Conservation (phyloP, 2,888 invertebrate species). For the Alcis repandata region DNA sequence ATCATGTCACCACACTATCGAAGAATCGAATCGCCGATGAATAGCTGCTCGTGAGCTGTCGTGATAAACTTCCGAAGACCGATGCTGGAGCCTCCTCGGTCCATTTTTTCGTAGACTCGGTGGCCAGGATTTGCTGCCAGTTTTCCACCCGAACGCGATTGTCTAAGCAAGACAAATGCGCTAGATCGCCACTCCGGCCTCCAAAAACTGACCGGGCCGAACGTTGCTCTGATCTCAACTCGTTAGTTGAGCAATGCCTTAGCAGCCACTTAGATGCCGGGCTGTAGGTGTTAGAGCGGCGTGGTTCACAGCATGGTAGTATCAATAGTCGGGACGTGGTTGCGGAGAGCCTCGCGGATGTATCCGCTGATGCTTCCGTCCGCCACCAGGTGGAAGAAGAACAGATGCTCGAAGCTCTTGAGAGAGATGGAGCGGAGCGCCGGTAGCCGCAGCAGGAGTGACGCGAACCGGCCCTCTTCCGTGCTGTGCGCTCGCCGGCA, state of each 20-base stretch:
- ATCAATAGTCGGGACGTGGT: constrained; percentile 87
- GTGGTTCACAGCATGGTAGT: constrained; percentile 62
- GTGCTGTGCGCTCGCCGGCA: constrained; percentile 94
- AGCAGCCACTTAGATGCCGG: not conserved
- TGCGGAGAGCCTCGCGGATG: constrained; percentile 91
- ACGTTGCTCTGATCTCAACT: constrained; percentile 1
- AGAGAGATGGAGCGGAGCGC: constrained; percentile 96
- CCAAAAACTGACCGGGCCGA: not conserved
- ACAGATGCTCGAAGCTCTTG: constrained; percentile 97
- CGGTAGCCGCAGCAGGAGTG: constrained; percentile 95
- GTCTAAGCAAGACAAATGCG: not conserved
- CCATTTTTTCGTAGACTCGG: not conserved
- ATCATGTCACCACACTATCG: constrained; percentile 17
- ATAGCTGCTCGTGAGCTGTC: constrained; percentile 11
- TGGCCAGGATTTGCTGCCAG: not conserved
- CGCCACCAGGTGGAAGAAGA: constrained; percentile 96
- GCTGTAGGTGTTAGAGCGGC: not conserved
- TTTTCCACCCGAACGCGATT: too few species aligned
- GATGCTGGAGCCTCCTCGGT: not conserved
- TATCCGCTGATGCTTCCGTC: constrained; percentile 95
- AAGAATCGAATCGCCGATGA: constrained; percentile 4
- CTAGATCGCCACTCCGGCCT: not conserved
- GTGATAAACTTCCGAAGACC: not conserved
- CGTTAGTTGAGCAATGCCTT: not conserved
- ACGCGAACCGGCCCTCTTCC: constrained; percentile 98